phyloP scores from a whole-genome alignment of 1,140 invertebrate genomes.

The Lepidurus arcticus region DNA sequence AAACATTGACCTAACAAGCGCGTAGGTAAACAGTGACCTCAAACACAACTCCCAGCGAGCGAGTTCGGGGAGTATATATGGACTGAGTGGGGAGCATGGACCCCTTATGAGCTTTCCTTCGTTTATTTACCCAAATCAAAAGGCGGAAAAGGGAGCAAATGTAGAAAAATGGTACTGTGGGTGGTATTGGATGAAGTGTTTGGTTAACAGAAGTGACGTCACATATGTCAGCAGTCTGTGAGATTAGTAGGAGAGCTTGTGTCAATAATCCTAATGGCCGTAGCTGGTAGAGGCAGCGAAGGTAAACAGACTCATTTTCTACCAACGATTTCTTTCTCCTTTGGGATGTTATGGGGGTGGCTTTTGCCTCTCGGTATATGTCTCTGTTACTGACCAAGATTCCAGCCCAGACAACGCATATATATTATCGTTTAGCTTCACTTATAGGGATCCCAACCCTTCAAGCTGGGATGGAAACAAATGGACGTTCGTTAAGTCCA shows the following conservation, averaged over 20 bases:
- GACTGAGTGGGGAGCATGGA: background rate
- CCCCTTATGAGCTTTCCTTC: background rate
- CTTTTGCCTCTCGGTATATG: background rate
- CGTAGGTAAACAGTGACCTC: too few species aligned
- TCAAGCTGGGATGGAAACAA: slow-evolving; percentile 8
- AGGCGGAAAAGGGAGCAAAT: background rate
- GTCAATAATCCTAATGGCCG: slow-evolving; percentile 14
- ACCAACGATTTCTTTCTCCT: background rate
- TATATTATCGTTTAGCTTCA: slow-evolving; percentile 1
- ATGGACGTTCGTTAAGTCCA: slow-evolving; percentile 2
- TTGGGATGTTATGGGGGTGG: background rate
- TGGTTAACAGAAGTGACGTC: slow-evolving; percentile 3
- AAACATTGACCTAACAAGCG: too few species aligned
- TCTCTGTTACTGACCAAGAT: background rate
- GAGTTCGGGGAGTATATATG: too few species aligned
- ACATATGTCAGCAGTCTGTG: background rate
- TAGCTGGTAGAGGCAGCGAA: background rate
- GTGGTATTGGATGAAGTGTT: background rate
- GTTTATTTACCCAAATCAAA: background rate
- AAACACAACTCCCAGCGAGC: too few species aligned
- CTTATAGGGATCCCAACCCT: slow-evolving; percentile 13
- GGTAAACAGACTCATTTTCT: slow-evolving; percentile 19
- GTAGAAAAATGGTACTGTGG: background rate
- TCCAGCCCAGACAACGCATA: background rate
- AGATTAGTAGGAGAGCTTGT: slow-evolving; percentile 13